Base-by-base conservation (phyloP, 2,113 vertebrate genomes). In the Paralichthys olivaceus region DNA sequence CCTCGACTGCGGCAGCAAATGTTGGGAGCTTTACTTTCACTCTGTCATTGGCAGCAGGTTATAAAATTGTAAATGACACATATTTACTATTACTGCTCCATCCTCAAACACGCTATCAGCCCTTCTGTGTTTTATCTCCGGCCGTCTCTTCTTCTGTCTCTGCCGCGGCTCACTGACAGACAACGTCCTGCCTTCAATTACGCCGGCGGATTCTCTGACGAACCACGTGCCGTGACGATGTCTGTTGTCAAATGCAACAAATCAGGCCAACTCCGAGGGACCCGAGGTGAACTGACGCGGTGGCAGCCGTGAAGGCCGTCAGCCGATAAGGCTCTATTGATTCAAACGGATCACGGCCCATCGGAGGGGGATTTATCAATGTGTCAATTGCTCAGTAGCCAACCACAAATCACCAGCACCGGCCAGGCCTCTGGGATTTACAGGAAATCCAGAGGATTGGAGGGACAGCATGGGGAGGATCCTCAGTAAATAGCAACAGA, bases 351-450 rank as follows among this genome's bases (percentile, higher is more conserved):
- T 96, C 82, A 87, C 83, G 88, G 92, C 91, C 93, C 93, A 95
- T 97, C 96, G 95, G 94, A 94, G 92, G 92, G 96, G 91, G 91
- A 94, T 97, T 97, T 96, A 97, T 96, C 94, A 96, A 96, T 92
- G 95, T 95, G 95, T 95, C 96, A 95, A 94, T 95, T 93, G 94
- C 94, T 94, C 92, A 92, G 90, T 89, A 93, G 79, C 63, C 69
- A 53, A 84, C 86, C 75, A 86, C 90, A 90, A 90, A 92, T 90
- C 86, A 91, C 61, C 56, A 56, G 68, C 29, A 7, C 34, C 9
- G 88, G 91, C 90, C 90, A 58, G 93, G 87, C 94, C 92, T 90
- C 73, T 75, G 90, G 94, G 95, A 96, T 96, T 97, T 96, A 95
- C 92, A 81, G 93, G 89, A 94, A 95, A 97, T 96, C 95, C 93